These are phyloP conservation scores for Drymonia ruficornis DNA, from an alignment of 2,888 invertebrate species.

Conservation along the genomic window DNA sequence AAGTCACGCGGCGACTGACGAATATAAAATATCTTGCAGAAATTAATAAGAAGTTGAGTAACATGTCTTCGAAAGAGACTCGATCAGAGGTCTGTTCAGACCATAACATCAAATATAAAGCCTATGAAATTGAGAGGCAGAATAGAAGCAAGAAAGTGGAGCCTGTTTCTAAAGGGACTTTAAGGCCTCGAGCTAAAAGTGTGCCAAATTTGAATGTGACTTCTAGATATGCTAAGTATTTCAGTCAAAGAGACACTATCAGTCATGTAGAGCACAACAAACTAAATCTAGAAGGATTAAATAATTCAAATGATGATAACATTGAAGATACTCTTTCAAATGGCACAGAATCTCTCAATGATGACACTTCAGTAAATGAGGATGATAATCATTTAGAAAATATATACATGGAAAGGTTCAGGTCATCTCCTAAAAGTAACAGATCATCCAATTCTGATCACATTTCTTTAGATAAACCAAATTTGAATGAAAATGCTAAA, in stretches of 20 bases:
- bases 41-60: constrained; percentile 86
- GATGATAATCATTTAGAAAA: constrained; percentile 70
- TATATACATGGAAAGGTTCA: constrained; percentile 70
- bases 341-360: constrained; percentile 42
- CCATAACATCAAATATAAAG: constrained; percentile 67
- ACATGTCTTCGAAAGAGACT: constrained; percentile 61
- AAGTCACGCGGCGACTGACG: constrained; percentile 82
- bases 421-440: constrained; percentile 55
- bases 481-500: constrained; percentile 42
- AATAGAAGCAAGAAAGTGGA: constrained; percentile 57
- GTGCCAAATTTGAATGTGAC: constrained; percentile 79
- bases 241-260: constrained; percentile 72
- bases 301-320: constrained; percentile 27
- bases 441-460: constrained; percentile 38
- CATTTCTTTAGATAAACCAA: constrained; percentile 30
- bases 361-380: constrained; percentile 48
- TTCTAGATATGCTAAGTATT: constrained; percentile 80
- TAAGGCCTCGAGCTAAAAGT: constrained; percentile 75
- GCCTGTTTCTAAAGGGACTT: constrained; percentile 35
- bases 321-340: constrained; percentile 38
- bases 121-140: constrained; percentile 73
- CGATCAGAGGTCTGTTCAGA: constrained; percentile 56
- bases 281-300: constrained; percentile 37
- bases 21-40: constrained; percentile 91
- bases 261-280: constrained; percentile 61